Conservation (phyloP, 2,797 vertebrate genomes). For the Monodelphis domestica region DNA sequence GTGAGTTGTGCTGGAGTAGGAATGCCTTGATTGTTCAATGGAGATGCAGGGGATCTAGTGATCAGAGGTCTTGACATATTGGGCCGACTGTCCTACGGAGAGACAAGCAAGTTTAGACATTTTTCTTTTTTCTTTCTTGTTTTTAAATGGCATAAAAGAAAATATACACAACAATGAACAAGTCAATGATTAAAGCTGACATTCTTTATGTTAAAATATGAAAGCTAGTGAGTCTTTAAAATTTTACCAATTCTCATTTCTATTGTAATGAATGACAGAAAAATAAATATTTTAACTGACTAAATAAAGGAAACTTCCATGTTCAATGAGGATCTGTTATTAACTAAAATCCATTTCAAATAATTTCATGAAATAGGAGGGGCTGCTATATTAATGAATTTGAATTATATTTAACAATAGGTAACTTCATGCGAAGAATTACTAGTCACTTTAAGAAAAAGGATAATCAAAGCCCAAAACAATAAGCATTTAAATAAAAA, state of each 20-base stretch:
- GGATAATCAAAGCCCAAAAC: slow-evolving; percentile 61
- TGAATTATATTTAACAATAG: slow-evolving; percentile 44
- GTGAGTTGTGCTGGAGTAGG: slow-evolving; percentile 98
- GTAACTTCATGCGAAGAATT: slow-evolving; percentile 64
- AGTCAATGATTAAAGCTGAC: background rate
- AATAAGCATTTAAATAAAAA: slow-evolving; percentile 55
- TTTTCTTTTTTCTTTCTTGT: slow-evolving; percentile 47
- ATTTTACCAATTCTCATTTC: slow-evolving; percentile 1
- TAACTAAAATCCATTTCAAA: slow-evolving; percentile 19
- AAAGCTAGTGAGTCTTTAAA: slow-evolving; percentile 5
- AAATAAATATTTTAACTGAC: slow-evolving; percentile 17
- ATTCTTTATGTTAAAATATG: slow-evolving; percentile 5
- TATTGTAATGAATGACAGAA: background rate
- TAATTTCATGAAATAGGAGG: background rate
- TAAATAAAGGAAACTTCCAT: slow-evolving; percentile 30
- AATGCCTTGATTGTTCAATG: slow-evolving; percentile 98
- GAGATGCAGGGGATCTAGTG: slow-evolving; percentile 97
- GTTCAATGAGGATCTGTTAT: slow-evolving; percentile 13
- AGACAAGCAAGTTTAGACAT: slow-evolving; percentile 84
- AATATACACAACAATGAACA: slow-evolving; percentile 32
- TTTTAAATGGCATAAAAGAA: slow-evolving; percentile 34
- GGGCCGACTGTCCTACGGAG: slow-evolving; percentile 95
- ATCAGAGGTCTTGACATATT: slow-evolving; percentile 99
- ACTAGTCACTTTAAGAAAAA: slow-evolving; percentile 55
- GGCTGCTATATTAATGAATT: slow-evolving; percentile 20